These are phyloP conservation scores for Brenthis ino DNA, from an alignment of 2,888 invertebrate species.

Conservation along the genomic window DNA sequence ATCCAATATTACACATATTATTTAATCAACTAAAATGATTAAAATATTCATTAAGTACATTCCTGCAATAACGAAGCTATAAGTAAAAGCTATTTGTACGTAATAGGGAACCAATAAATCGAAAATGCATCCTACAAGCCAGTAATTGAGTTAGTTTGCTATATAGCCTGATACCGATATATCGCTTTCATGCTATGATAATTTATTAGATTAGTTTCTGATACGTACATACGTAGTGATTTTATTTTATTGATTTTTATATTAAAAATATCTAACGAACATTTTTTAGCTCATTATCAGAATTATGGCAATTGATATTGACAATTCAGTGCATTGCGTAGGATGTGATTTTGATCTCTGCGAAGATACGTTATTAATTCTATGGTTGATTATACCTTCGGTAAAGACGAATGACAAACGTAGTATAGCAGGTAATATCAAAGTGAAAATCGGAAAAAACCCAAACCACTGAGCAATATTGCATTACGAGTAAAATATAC, in stretches of 20 bases:
- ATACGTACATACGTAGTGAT: background rate
- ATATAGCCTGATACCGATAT: background rate
- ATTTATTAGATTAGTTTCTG: background rate
- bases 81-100: background rate
- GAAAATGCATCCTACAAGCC: background rate
- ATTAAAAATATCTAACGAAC: too few species aligned
- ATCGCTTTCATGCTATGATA: background rate
- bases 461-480: too few species aligned
- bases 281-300: too few species aligned
- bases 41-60: slow-evolving; percentile 8
- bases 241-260: background rate
- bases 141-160: background rate
- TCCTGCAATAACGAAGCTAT: background rate
- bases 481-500: too few species aligned
- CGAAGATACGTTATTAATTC: too few species aligned
- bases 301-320: too few species aligned
- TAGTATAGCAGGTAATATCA: too few species aligned
- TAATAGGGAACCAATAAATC: background rate
- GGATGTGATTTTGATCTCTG: too few species aligned
- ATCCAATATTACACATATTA: background rate
- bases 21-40: background rate
- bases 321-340: too few species aligned
- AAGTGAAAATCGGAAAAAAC: too few species aligned
- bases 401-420: too few species aligned
- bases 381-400: too few species aligned